Evolutionary conservation across 2,888 invertebrate species (phyloP), one percentile per base, ranked within the genome.

Genomic region (Entomobrya multifasciata): DNA sequence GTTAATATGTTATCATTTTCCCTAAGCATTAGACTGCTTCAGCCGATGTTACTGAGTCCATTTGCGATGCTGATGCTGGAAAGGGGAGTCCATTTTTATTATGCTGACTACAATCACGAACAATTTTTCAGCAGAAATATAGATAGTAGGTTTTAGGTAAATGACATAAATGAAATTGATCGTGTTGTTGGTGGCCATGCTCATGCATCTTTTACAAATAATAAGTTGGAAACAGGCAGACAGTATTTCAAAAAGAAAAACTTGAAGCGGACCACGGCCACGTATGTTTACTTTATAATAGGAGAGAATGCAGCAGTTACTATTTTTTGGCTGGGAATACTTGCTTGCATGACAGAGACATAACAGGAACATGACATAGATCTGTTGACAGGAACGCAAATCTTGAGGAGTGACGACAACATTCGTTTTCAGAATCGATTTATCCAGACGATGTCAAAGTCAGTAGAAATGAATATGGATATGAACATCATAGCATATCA

Each of bases 391-490:
- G 25, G 36, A 76, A 57, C 5, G 72, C 47, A 72, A 47, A 2
- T 27, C 22, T 44, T 49, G 49, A 47, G 27, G 72, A 72, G 6
- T 72, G 72, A 72, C 49, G 49, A 41, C 20, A 36, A 20, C 57
- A 27, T 8, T 72, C 62, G 30, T 72, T 62, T 62, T 49, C 62
- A 55, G 60, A 74, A 82, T 74, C 81, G 44, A 81, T 74, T 74
- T 62, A 60, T 47, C 74, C 57, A 62, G 27, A 74, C 49, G 62
- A 74, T 82, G 74, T 81, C 81, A 81, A 60, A 25, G 36, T 17
- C 17, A 41, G 17, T 17, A 47, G 65, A 65, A 49, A 81, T 60
- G 62, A 81, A 81, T 72, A 44, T 72, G 81, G 72, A 60, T 82
- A 82, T 82, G 44, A 72, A 30, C 44, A 70, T 67, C 27, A 22